phyloP scores from a whole-genome alignment of 2,113 vertebrate genomes.

The Typhlomys cinereus region DNA sequence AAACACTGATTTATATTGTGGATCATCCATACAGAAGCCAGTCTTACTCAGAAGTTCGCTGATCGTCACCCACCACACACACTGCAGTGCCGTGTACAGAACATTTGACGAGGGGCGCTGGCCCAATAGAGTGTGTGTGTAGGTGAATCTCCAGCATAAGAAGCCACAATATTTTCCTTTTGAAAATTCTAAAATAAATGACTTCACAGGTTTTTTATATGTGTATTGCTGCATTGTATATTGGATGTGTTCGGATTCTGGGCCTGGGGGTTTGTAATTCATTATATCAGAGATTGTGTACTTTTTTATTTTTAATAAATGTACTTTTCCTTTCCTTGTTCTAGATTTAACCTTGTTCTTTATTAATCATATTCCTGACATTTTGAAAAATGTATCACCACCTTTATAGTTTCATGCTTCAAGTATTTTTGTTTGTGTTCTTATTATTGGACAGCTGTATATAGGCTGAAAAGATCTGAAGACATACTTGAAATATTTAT shows the following conservation, averaged over 20 bases:
- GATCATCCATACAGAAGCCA: slow-evolving; percentile 8
- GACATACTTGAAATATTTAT: background rate
- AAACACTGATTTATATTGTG: background rate
- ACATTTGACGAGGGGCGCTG: background rate
- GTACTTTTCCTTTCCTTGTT: slow-evolving; percentile 51
- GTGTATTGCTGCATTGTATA: slow-evolving; percentile 54
- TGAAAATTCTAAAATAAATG: slow-evolving; percentile 13
- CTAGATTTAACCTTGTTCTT: slow-evolving; percentile 61
- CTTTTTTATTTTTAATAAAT: slow-evolving; percentile 77
- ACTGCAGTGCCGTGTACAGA: background rate
- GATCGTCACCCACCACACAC: background rate
- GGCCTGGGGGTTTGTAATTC: slow-evolving; percentile 45
- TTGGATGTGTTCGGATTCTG: slow-evolving; percentile 49
- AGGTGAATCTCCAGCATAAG: background rate
- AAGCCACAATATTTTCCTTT: background rate
- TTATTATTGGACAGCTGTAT: background rate
- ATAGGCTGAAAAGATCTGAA: background rate
- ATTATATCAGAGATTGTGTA: slow-evolving; percentile 49
- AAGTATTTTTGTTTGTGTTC: background rate
- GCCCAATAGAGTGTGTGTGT: background rate
- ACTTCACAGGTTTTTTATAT: slow-evolving; percentile 22
- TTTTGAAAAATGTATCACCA: slow-evolving; percentile 6
- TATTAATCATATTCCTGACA: slow-evolving; percentile 1
- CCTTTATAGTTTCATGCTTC: background rate
- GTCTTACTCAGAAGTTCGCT: background rate